These are phyloP conservation scores for Philhelius pedissequus DNA, from an alignment of 2,888 invertebrate genomes.

Conservation along the genomic window DNA sequence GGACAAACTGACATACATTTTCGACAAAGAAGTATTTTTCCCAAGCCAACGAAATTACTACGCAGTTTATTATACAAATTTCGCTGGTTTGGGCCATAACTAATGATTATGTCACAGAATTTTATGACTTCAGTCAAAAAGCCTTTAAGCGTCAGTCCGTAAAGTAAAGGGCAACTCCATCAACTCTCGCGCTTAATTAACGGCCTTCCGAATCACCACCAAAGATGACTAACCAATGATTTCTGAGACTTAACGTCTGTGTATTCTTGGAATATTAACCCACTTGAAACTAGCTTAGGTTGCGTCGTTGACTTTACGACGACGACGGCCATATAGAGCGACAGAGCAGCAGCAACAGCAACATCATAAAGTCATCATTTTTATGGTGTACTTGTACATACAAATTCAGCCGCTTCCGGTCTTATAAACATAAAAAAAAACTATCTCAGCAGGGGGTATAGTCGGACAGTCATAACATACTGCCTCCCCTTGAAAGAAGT, in stretches of 20 bases:
- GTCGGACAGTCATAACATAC: not conserved
- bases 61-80: not conserved
- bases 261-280: constrained; percentile 15
- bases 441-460: not conserved
- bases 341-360: not conserved
- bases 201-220: constrained; percentile 1
- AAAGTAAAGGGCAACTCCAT: constrained; percentile 3
- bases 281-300: not conserved
- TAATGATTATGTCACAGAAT: constrained; percentile 22
- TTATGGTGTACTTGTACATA: too few species aligned
- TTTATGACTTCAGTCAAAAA: not conserved
- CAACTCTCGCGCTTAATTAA: constrained; percentile 29
- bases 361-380: constrained; percentile 16
- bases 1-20: not conserved
- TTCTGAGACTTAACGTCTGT: not conserved
- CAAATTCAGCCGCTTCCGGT: constrained; percentile 18
- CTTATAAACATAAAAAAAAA: not conserved
- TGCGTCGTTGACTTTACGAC: too few species aligned
- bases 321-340: not conserved
- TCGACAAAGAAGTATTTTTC: not conserved
- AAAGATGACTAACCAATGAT: constrained; percentile 8
- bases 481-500: not conserved
- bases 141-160: not conserved
- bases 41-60: not conserved
- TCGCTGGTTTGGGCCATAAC: not conserved